These are phyloP conservation scores for Willisornis vidua DNA, from an alignment of 2,113 vertebrate genomes.

Conservation along the genomic window DNA sequence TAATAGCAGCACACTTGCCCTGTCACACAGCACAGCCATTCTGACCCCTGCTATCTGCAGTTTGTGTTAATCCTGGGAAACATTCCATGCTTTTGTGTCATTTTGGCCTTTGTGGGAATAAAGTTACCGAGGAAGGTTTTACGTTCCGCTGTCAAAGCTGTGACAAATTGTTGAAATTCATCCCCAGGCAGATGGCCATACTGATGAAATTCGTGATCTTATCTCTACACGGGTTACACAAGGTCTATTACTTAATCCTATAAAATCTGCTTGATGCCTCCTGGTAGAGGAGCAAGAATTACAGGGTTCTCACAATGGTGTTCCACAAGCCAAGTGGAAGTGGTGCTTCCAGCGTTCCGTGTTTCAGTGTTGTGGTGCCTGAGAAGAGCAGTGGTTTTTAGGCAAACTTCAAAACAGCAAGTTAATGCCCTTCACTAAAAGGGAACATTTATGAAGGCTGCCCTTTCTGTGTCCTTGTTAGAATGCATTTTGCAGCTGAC, in stretches of 20 bases:
- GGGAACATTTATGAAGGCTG: not conserved
- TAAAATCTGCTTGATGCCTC: not conserved
- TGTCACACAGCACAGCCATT: no score
- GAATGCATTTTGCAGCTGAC: not conserved
- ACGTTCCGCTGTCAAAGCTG: not conserved
- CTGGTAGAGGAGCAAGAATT: not conserved
- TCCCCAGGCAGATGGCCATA: not conserved
- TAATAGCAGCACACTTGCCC: no score
- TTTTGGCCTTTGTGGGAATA: not conserved
- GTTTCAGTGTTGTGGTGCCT: fast-evolving
- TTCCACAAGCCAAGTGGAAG: not conserved
- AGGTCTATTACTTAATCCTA: not conserved
- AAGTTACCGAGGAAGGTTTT: not conserved
- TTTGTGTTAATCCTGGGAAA: no score
- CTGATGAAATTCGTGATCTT: not conserved
- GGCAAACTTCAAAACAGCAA: not conserved
- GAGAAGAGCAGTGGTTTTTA: not conserved
- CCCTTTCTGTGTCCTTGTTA: fast-evolving
- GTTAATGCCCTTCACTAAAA: not conserved
- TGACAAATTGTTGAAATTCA: not conserved
- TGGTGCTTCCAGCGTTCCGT: not conserved
- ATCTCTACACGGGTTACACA: not conserved
- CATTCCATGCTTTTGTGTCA: not conserved
- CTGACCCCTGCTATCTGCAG: no score
- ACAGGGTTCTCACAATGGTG: not conserved